Base-by-base conservation (phyloP, 2,888 invertebrate species). In the Drosophila merina region DNA sequence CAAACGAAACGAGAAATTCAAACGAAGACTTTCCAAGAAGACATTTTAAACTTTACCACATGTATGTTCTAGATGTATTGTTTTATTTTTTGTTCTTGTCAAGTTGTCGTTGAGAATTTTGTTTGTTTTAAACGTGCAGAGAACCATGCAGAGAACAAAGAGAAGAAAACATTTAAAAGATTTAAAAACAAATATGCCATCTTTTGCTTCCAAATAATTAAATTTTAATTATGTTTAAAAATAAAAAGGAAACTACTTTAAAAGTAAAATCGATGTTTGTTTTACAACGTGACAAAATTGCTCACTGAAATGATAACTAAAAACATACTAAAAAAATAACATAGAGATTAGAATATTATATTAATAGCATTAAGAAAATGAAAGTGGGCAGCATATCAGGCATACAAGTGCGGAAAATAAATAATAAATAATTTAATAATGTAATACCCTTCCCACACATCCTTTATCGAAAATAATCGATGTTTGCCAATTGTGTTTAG, bases 131-230 rank as follows among this genome's bases (percentile, higher is more conserved):
- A 54, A 44, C 60, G 60, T 71, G 59, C 51, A 47, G 31, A 28
- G 5, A 62, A 56, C 38, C 54, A 60, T 52, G 40, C 14, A 14
- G 14, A 14, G 14, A 50, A 74, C 10, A 60, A 56, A 28, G 20
- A 66, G 54, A 71, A 52, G 44, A 49, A 49, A 56, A 45, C 44
- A 70, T 30, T 55, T 12, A 44, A 55, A 67, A 57, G 42, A 55
- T 26, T 45, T 57, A 75, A 74, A 57, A 52, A 82, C 74, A 57
- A 76, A 75, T 68, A 81, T 85, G 80, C 77, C 78, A 82, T 88
- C 77, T 75, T 86, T 79, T 75, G 84, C 81, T 83, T 81, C 76
- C 79, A 87, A 78, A 79, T 82, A 80, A 86, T 74, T 74, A 81
- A 64, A 74, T 72, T 77, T 75, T 76, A 79, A 75, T 67, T 79